These are phyloP conservation scores for Acromyrmex echinatior DNA, from an alignment of 1,140 invertebrate species.

Conservation along the genomic window DNA sequence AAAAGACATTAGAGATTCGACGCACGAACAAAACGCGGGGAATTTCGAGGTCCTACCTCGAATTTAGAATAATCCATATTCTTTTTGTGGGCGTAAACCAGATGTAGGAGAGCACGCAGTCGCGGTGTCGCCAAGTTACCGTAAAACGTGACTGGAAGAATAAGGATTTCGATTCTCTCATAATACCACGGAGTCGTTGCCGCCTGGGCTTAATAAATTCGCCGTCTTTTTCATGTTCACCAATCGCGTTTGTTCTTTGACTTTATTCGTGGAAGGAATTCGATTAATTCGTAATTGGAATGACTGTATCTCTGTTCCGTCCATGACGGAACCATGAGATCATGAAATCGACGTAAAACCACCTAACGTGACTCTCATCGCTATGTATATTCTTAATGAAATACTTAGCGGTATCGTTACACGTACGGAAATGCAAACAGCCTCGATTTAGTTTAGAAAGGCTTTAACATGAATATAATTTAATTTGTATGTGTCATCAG, in stretches of 20 bases:
- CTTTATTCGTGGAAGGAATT: conserved; percentile 36
- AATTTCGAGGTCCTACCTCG: conserved; percentile 72
- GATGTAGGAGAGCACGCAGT: conserved; percentile 65
- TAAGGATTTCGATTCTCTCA: conserved; percentile 66
- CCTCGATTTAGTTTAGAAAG: conserved; percentile 70
- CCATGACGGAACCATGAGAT: not conserved
- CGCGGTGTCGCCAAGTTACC: conserved; percentile 68
- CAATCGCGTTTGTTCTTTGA: conserved; percentile 29
- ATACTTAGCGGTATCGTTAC: conserved; percentile 64
- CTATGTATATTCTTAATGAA: conserved; percentile 64
- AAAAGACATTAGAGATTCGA: conserved; percentile 68
- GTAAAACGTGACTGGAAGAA: conserved; percentile 77
- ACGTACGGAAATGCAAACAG: conserved; percentile 71
- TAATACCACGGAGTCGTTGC: not conserved
- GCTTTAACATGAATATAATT: conserved; percentile 47
- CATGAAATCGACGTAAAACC: conserved; percentile 13
- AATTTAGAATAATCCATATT: conserved; percentile 79
- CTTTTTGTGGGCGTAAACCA: conserved; percentile 77
- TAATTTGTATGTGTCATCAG: conserved; percentile 25
- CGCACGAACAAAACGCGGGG: conserved; percentile 69
- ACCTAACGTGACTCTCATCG: not conserved
- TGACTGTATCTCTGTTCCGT: conserved; percentile 17
- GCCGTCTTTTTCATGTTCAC: conserved; percentile 34
- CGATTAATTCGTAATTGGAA: conserved; percentile 24
- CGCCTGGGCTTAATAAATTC: conserved; percentile 25